Base-by-base conservation (phyloP, 2,797 vertebrate genomes). In the Chloroceryle amazona region DNA sequence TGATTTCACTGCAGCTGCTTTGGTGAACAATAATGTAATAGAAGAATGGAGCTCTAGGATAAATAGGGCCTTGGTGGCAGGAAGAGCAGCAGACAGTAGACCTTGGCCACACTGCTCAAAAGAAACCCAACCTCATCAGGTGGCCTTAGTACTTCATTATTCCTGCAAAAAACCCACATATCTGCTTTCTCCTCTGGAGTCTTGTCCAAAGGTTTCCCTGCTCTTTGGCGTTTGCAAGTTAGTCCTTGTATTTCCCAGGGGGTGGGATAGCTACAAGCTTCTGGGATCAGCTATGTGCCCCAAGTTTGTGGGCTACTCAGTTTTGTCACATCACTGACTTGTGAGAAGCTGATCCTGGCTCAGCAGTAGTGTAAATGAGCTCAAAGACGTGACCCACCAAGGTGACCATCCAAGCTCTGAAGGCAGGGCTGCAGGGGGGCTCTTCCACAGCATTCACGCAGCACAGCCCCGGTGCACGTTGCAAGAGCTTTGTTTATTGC, bases 401-500 rank as follows among this genome's bases (percentile, higher is more conserved):
- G 60, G 49, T 49, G 65, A 15, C 13, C 5, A 4, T 15, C 29
- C 25, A 5, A 5, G 31, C 46, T 31, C 13, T 22, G 42, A 3
- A 10, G 52, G 41, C 31, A 16, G 31, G 60, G 28, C 75, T 67
- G 28, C 17, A n/a, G 62, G 13, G 3, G 3, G 39, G 44, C 31
- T 47, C 41, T 23, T 35, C 44, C 18, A 0, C 1, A 5, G 35
- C 66, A 1, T 4, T 25, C 9, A 6, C 3, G 10, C 60, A 60
- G 75, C n/a, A 4, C 29, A 37, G 14, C 35, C 28, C 26, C 4
- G 19, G 55, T 8, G 9, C 6, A 0, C 3, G 41, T 19, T n/a
- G 46, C 42, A 37, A 42, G 63, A 61, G 44, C 54, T 55, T n/a
- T 46, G 11, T 8, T 55, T 35, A 8, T 60, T 42, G 5, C 22